Evolutionary conservation across 2,888 invertebrate genomes (phyloP).

Genomic region (Bombylius major): DNA sequence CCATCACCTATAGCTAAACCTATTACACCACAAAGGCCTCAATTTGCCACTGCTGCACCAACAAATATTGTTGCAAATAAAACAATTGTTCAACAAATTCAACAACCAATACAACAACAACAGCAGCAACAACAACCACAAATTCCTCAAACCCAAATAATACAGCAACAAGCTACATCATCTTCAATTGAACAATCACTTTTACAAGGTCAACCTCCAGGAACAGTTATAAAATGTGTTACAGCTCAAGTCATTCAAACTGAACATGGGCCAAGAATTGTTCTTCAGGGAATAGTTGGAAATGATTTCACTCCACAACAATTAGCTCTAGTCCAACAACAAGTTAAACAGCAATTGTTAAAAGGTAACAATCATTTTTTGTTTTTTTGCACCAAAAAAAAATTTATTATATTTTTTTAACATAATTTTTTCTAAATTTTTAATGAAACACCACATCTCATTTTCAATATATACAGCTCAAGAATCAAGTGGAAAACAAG

Average conservation of each 20-base stretch:
- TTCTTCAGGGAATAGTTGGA: conserved; percentile 71
- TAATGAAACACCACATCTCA: neutral
- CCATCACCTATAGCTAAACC: neutral
- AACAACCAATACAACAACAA: conserved; percentile 11
- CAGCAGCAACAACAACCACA: conserved; percentile 9
- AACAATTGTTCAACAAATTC: conserved; percentile 15
- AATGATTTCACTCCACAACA: conserved; percentile 73
- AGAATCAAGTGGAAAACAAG: conserved; percentile 75
- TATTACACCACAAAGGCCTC: conserved; percentile 13
- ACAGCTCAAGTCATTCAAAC: conserved; percentile 81
- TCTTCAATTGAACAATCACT: conserved; percentile 54
- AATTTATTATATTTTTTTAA: neutral
- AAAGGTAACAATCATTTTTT: conserved; percentile 47
- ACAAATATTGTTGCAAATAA: conserved; percentile 14
- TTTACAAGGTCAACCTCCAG: conserved; percentile 67
- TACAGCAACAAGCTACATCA: conserved; percentile 12
- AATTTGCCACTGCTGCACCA: conserved; percentile 12
- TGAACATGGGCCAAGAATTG: conserved; percentile 71
- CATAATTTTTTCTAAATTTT: neutral
- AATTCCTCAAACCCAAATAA: conserved; percentile 16
- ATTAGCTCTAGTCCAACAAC: conserved; percentile 69
- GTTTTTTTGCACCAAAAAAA: neutral
- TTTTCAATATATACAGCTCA: conserved; percentile 45
- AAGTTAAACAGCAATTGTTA: conserved; percentile 76
- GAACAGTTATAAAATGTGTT: conserved; percentile 75